A percentile compares a stretch with the other conserved stretches of the same genome.
Conservation (phyloP, 2,113 vertebrate genomes). For the Antennarius striatus region DNA sequence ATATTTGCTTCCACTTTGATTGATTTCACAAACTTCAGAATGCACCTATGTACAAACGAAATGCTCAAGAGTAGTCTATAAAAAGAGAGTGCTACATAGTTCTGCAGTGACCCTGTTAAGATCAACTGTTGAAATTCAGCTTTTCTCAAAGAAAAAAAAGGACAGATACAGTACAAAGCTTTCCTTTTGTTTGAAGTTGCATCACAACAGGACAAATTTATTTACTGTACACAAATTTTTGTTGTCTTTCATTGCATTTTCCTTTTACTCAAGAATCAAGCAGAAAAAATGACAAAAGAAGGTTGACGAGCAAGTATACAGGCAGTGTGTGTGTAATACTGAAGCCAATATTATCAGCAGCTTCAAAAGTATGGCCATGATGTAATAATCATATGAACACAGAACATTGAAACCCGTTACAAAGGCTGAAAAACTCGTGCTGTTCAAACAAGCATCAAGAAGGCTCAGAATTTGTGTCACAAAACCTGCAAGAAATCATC, state of each 20-base stretch:
- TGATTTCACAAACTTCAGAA: conserved; percentile 48
- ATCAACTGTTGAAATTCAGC: conserved; percentile 75
- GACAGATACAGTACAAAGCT: conserved; percentile 70
- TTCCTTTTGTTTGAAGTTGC: conserved; percentile 55
- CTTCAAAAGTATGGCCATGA: conserved; percentile 63
- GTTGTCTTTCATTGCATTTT: conserved; percentile 62
- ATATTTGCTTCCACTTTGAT: conserved; percentile 20
- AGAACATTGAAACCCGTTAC: conserved; percentile 19
- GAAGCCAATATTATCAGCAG: conserved; percentile 73
- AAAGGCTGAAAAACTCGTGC: conserved; percentile 27
- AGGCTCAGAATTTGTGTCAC: conserved; percentile 28
- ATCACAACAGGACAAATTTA: conserved; percentile 34
- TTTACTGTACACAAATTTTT: conserved; percentile 27
- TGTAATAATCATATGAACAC: conserved; percentile 44
- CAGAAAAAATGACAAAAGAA: conserved; percentile 53
- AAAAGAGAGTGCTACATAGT: conserved; percentile 72
- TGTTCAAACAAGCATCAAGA: conserved; percentile 28
- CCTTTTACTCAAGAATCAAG: conserved; percentile 47
- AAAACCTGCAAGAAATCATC: conserved; percentile 29
- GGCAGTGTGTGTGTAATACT: conserved; percentile 68
- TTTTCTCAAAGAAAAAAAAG: conserved; percentile 62
- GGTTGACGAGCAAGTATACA: conserved; percentile 73
- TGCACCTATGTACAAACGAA: conserved; percentile 69
- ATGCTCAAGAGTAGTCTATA: conserved; percentile 53
- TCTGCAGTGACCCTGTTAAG: conserved; percentile 59